Base-by-base conservation (phyloP, 2,888 invertebrate species). In the Malthinus flaveolus region DNA sequence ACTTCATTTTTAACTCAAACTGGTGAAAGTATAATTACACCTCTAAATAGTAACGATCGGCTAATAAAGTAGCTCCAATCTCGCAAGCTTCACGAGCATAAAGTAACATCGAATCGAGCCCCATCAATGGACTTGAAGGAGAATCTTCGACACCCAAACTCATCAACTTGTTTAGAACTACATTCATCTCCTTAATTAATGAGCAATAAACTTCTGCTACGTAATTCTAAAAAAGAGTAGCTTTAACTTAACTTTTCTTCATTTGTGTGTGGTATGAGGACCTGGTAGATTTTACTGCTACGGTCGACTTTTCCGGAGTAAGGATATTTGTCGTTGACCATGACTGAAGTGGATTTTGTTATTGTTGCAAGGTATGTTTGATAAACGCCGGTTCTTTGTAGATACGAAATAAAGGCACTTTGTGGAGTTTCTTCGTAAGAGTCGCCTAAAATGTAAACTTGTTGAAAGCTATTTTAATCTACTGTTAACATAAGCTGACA, bases 81-180 rank as follows among this genome's bases (percentile, higher is more conserved):
- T 75, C 78, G n/a, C 67, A 56, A 1, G 78, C 77, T 66, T 79
- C 79, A 61, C 71, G 71, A 0, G 76, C 77, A 58, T 71, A 76
- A 23, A 74, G 71, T 7, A 74, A 61, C 3, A 68, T 49, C 5
- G 61, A 45, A 23, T 71, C 63, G 3, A 50, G 23, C 15, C 49
- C 47, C 12, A 39, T 47, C 15, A 45, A 10, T 15, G 54, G 47
- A 23, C 44, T 45, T 12, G 34, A 48, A 4, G 55, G 13, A 13
- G 47, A 47, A n/a, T 47, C 50, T 56, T 61, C 56, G 32, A 51
- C 42, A 35, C 56, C 56, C 4, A 61, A 60, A 47, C 34, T 47
- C 39, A 66, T 63, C 42, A 70, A 56, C 49, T 65, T 71, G 55
- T 75, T 77, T 49, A 73, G 55, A 42, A 68, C 66, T 9, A 57